Conservation (phyloP, 2,797 vertebrate species). For the Chelon labrosus region DNA sequence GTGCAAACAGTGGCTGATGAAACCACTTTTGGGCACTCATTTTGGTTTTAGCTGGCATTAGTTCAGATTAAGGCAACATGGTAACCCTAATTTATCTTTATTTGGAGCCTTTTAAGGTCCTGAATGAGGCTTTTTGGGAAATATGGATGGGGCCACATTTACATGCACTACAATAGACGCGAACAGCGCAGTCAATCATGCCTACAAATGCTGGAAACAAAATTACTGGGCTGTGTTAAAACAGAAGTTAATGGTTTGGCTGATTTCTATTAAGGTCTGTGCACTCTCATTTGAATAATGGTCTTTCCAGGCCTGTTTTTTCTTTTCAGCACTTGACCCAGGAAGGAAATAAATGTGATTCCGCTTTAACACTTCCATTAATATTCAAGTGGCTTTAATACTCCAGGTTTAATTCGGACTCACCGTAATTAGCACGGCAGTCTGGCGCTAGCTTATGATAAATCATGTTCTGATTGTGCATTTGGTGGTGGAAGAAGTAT, state of each 20-base stretch:
- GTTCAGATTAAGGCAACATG: slow-evolving; percentile 73
- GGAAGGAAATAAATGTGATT: slow-evolving; percentile 77
- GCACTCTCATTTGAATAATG: slow-evolving; percentile 88
- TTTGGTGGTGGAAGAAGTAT: slow-evolving; percentile 29
- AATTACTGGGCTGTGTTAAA: slow-evolving; percentile 76
- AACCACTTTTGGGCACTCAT: slow-evolving; percentile 69
- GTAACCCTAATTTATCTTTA: slow-evolving; percentile 78
- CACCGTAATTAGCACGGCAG: slow-evolving; percentile 67
- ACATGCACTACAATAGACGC: slow-evolving; percentile 70
- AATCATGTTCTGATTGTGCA: slow-evolving; percentile 63
- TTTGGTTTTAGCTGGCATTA: slow-evolving; percentile 73
- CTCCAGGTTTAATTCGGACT: slow-evolving; percentile 75
- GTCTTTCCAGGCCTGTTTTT: slow-evolving; percentile 77
- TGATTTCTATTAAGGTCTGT: slow-evolving; percentile 83
- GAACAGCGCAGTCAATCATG: slow-evolving; percentile 67
- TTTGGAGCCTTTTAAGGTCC: slow-evolving; percentile 75
- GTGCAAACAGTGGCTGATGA: slow-evolving; percentile 47
- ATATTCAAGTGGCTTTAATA: slow-evolving; percentile 85
- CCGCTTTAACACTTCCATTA: slow-evolving; percentile 79
- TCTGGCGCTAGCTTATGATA: slow-evolving; percentile 53
- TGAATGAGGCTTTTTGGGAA: slow-evolving; percentile 76
- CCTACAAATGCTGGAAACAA: slow-evolving; percentile 69
- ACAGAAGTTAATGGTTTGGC: slow-evolving; percentile 79
- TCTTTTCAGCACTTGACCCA: slow-evolving; percentile 78
- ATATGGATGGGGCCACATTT: slow-evolving; percentile 73